A percentile compares a stretch with the other conserved stretches of the same genome.
These are phyloP conservation scores for Mactra quadrangularis DNA, from an alignment of 1,140 invertebrate genomes.

Conservation along the genomic window DNA sequence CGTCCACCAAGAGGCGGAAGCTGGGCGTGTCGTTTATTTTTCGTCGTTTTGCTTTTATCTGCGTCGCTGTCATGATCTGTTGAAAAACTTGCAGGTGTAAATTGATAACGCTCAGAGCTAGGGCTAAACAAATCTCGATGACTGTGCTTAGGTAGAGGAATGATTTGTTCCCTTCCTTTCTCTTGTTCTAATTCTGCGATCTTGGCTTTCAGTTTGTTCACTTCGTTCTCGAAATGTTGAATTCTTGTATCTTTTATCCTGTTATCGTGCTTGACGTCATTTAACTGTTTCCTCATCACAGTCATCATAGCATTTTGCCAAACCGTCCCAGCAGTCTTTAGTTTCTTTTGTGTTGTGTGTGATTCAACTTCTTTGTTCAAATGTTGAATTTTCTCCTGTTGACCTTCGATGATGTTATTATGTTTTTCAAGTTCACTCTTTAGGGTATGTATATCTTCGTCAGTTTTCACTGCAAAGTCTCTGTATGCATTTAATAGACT, in stretches of 20 bases:
- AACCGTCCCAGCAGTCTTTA: constrained; percentile 47
- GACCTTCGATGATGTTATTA: constrained; percentile 45
- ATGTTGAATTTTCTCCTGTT: constrained; percentile 45
- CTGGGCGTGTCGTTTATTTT: constrained; percentile 8
- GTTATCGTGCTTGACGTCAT: constrained; percentile 56
- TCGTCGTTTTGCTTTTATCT: background rate
- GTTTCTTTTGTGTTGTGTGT: constrained; percentile 14
- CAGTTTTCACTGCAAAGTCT: constrained; percentile 57
- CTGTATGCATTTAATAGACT: constrained; percentile 51
- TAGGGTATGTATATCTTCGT: constrained; percentile 44
- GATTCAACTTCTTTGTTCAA: constrained; percentile 55
- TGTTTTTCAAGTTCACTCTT: constrained; percentile 45
- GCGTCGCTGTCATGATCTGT: constrained; percentile 16
- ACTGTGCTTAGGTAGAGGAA: background rate
- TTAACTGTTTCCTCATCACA: constrained; percentile 51
- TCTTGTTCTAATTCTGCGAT: constrained; percentile 35
- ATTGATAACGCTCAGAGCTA: background rate
- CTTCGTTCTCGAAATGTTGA: constrained; percentile 43
- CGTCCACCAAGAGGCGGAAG: constrained; percentile 34
- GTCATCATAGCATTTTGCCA: constrained; percentile 57
- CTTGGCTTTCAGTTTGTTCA: constrained; percentile 42
- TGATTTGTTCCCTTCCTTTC: background rate
- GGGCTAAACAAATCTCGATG: background rate
- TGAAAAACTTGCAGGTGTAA: background rate
- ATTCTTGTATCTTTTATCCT: constrained; percentile 54